Conservation (phyloP, 2,113 vertebrate genomes). For the Nipponia nippon region DNA sequence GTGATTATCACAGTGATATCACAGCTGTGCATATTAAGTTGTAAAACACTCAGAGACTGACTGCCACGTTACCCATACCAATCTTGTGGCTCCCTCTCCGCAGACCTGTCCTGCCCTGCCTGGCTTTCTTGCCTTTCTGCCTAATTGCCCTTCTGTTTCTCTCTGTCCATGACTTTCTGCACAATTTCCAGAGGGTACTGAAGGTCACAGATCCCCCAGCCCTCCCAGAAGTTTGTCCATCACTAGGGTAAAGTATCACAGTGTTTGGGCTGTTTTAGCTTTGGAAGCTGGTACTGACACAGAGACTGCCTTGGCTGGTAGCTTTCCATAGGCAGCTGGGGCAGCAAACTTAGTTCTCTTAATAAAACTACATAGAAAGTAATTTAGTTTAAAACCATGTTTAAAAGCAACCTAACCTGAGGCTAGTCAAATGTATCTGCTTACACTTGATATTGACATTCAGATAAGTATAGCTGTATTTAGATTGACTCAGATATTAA, state of each 20-base stretch:
- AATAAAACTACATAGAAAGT: not conserved
- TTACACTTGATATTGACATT: not conserved
- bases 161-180: not conserved
- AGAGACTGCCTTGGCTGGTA: not conserved
- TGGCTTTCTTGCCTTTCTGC: not conserved
- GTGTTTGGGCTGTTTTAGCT: not conserved
- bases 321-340: not conserved
- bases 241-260: not conserved
- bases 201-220: not conserved
- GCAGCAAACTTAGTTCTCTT: not conserved
- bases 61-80: fast-evolving
- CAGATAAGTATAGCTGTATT: not conserved
- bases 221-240: not conserved
- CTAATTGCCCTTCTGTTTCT: not conserved
- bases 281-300: not conserved
- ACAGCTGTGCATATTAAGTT: not conserved
- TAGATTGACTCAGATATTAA: not conserved
- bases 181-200: not conserved
- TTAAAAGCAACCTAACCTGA: not conserved
- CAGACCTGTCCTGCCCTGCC: not conserved
- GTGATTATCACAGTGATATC: not conserved
- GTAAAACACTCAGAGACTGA: not conserved
- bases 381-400: not conserved
- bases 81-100: not conserved
- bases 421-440: not conserved